These are phyloP conservation scores for Plestiodon gilberti DNA, from an alignment of 2,113 vertebrate genomes.

Conservation along the genomic window DNA sequence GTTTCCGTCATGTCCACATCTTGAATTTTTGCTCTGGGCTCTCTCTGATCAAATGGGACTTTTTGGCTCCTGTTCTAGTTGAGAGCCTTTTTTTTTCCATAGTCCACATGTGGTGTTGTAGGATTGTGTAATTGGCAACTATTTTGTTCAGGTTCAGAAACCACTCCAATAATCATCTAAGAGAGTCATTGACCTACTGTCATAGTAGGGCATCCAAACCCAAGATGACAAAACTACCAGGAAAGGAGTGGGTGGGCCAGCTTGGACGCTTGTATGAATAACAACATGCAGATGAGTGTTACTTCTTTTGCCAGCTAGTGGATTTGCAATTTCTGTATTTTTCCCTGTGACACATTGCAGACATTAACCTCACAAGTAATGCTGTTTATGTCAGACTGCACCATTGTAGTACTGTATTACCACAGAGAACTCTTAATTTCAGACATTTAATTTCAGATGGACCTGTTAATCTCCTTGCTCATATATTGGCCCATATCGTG, in stretches of 20 bases:
- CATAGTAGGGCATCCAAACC: neutral
- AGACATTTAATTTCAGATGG: neutral
- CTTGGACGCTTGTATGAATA: neutral
- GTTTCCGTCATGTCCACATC: slow-evolving; percentile 4
- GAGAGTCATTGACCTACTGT: neutral
- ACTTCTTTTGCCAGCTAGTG: neutral
- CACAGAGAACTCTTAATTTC: neutral
- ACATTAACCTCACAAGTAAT: slow-evolving; percentile 4
- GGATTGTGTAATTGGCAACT: neutral
- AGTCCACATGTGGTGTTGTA: neutral
- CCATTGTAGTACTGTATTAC: neutral
- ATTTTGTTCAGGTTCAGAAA: slow-evolving; percentile 11
- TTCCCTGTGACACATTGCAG: neutral
- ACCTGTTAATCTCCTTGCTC: neutral
- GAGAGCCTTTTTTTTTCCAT: neutral
- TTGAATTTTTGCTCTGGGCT: neutral
- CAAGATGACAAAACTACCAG: neutral
- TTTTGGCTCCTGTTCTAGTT: slow-evolving; percentile 13
- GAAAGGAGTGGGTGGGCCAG: neutral
- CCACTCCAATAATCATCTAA: neutral
- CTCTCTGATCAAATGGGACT: neutral
- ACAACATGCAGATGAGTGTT: slow-evolving; percentile 3
- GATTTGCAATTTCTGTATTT: slow-evolving; percentile 1
- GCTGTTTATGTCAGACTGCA: neutral
- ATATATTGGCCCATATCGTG: neutral